Evolutionary conservation across 2,113 vertebrate genomes (phyloP).

Genomic region (Stegostoma tigrinum): DNA sequence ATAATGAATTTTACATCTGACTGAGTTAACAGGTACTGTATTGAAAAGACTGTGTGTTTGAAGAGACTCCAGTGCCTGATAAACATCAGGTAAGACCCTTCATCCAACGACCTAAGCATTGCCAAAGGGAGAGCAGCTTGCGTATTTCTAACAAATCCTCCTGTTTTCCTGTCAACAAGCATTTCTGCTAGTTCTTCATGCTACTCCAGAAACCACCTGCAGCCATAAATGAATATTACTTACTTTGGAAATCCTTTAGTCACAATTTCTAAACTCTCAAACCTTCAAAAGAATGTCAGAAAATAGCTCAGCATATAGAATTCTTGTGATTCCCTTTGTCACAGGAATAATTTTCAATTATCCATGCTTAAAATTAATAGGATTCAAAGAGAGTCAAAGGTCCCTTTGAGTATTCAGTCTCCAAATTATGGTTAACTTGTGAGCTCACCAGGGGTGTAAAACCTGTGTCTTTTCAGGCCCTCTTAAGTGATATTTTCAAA

Average conservation of each 20-base stretch:
- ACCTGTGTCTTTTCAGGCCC: background rate
- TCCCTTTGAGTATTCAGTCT: background rate
- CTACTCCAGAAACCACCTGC: constrained; percentile 30
- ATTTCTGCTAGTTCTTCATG: constrained; percentile 11
- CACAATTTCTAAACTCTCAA: constrained; percentile 15
- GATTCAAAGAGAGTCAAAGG: constrained; percentile 9
- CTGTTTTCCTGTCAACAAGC: constrained; percentile 34
- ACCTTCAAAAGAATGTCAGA: constrained; percentile 37
- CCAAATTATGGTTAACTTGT: background rate
- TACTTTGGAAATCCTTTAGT: constrained; percentile 2
- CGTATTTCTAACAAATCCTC: constrained; percentile 27
- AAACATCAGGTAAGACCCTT: constrained; percentile 33
- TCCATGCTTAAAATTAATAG: constrained; percentile 14
- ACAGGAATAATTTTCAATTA: constrained; percentile 35
- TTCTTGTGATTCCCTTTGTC: constrained; percentile 2
- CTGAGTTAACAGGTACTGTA: background rate
- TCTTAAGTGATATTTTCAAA: background rate
- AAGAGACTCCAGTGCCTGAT: constrained; percentile 31
- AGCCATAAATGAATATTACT: constrained; percentile 18
- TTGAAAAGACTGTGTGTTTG: background rate
- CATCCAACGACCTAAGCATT: constrained; percentile 30
- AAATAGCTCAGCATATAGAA: background rate
- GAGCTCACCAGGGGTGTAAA: background rate
- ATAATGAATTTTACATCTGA: constrained; percentile 35
- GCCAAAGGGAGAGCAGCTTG: constrained; percentile 17